These are phyloP conservation scores for Stenopsyche tienmushanensis DNA, from an alignment of 1,140 invertebrate species.

Conservation along the genomic window DNA sequence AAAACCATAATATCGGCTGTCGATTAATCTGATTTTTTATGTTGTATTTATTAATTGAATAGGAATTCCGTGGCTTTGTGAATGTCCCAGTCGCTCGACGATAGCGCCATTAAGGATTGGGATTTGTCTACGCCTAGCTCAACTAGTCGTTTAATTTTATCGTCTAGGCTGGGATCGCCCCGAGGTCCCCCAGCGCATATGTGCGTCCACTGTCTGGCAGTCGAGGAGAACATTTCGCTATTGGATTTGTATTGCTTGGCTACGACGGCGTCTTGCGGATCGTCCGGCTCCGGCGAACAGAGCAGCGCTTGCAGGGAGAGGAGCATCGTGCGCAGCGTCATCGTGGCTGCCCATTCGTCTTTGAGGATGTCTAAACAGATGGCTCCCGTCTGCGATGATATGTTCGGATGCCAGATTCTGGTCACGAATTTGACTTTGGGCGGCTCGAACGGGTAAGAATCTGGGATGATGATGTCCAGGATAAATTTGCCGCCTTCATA, in stretches of 20 bases:
- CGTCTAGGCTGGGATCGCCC: conserved; percentile 73
- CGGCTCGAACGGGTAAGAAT: conserved; percentile 98
- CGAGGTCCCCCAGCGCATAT: conserved; percentile 87
- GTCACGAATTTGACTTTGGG: conserved; percentile 94
- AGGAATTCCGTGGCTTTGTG: conserved; percentile 84
- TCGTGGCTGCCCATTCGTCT: conserved; percentile 99
- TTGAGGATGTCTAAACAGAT: conserved; percentile 99
- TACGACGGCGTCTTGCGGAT: conserved; percentile 96
- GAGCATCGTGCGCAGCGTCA: conserved; percentile 95
- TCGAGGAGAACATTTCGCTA: conserved; percentile 80
- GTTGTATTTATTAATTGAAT: conserved; percentile 92
- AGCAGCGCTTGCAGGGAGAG: conserved; percentile 90
- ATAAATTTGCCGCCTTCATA: conserved; percentile 94
- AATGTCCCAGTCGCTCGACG: conserved; percentile 87
- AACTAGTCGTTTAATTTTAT: conserved; percentile 76
- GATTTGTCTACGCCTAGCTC: conserved; percentile 90
- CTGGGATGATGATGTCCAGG: conserved; percentile 96
- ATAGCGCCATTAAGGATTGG: conserved; percentile 78
- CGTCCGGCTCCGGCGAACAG: conserved; percentile 92
- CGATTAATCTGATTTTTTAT: no score
- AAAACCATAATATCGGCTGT: no score
- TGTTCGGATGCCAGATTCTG: conserved; percentile 99
- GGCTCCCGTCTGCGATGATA: conserved; percentile 97
- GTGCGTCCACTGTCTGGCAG: conserved; percentile 93
- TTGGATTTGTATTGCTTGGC: conserved; percentile 94